Percentiles rank a stretch among this genome's conserved stretches.
These are phyloP conservation scores for Stenolophus ochropezus DNA, from an alignment of 2,888 invertebrate species.

Conservation along the genomic window DNA sequence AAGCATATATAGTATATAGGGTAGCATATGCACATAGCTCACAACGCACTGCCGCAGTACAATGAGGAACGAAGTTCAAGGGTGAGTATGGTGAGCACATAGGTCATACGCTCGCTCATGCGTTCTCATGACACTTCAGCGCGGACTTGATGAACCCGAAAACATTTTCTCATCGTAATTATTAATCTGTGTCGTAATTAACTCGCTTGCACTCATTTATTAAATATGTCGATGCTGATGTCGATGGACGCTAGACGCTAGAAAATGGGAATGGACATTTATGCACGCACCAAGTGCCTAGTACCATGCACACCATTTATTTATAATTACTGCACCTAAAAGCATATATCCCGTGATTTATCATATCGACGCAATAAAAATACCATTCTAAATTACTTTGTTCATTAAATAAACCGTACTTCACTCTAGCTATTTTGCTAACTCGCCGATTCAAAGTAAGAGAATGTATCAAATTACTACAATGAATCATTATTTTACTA, in stretches of 20 bases:
- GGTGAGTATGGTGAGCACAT: slow-evolving; percentile 62
- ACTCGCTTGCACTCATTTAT: slow-evolving; percentile 70
- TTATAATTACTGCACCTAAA: slow-evolving; percentile 11
- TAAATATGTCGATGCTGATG: slow-evolving; percentile 65
- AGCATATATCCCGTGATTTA: slow-evolving; percentile 29
- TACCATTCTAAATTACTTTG: neutral
- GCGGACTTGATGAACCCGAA: slow-evolving; percentile 67
- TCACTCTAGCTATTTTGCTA: neutral
- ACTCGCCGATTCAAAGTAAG: neutral
- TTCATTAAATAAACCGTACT: neutral
- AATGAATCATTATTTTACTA: neutral
- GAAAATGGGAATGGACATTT: slow-evolving; percentile 19
- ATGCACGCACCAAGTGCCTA: neutral
- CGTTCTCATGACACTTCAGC: slow-evolving; percentile 68
- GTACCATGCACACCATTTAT: neutral
- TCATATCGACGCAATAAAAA: slow-evolving; percentile 7
- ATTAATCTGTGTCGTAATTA: slow-evolving; percentile 70
- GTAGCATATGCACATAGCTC: no score
- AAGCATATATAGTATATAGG: no score
- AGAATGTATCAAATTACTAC: neutral
- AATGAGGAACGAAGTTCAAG: slow-evolving; percentile 59
- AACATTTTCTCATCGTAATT: slow-evolving; percentile 66
- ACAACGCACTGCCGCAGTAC: no score
- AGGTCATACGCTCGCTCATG: slow-evolving; percentile 1
- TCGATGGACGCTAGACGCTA: neutral